Evolutionary conservation across 2,113 vertebrate genomes (phyloP).

Genomic region (Microcebus lehilahytsara): DNA sequence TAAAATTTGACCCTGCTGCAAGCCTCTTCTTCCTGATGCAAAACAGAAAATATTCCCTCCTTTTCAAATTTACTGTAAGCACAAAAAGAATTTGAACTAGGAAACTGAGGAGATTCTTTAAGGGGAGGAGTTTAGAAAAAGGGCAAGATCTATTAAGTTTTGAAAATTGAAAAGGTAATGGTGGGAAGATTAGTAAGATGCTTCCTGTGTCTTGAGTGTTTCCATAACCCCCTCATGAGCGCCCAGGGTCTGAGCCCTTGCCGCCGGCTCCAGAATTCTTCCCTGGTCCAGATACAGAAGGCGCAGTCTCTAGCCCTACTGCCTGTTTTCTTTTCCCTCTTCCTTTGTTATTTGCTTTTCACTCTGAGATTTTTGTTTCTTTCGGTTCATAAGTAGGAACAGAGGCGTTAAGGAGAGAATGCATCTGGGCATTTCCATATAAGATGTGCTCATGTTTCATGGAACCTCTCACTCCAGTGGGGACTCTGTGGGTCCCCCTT

Average conservation of each 20-base stretch:
- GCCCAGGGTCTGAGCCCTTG: neutral
- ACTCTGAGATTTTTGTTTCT: neutral
- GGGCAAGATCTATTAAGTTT: neutral
- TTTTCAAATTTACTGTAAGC: neutral
- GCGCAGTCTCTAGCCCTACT: neutral
- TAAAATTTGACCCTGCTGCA: neutral
- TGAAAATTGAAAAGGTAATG: neutral
- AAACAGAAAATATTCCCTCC: neutral
- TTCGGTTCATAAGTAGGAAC: neutral
- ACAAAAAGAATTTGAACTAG: neutral
- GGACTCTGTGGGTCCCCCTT: neutral
- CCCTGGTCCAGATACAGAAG: neutral
- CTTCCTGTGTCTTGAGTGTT: neutral
- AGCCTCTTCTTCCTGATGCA: neutral
- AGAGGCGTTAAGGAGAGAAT: neutral
- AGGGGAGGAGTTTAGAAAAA: neutral
- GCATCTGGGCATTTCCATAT: rapidly evolving
- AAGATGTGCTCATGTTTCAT: neutral
- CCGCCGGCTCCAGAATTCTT: neutral
- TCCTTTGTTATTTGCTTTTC: neutral
- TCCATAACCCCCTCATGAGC: neutral
- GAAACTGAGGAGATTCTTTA: neutral
- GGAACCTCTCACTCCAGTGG: neutral
- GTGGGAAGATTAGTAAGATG: neutral
- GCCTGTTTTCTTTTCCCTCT: neutral